A percentile compares a stretch with the other conserved stretches of the same genome.
Evolutionary conservation across 2,113 vertebrate species (phyloP).

Genomic region (Nematolebias whitei): DNA sequence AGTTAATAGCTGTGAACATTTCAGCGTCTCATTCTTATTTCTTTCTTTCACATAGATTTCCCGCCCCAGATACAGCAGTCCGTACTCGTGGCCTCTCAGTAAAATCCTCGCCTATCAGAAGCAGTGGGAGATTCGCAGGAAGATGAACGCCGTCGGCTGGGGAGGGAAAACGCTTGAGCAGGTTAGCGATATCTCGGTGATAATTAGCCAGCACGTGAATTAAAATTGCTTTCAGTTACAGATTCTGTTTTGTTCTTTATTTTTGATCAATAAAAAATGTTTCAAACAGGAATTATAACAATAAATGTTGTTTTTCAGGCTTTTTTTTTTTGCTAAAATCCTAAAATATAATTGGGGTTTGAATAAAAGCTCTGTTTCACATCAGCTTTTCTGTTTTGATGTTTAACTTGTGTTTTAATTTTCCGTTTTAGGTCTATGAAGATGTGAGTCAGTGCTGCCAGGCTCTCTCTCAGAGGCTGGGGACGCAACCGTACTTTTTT

Average conservation of each 20-base stretch:
- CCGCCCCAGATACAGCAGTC: constrained; percentile 80
- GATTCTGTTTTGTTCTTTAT: background rate
- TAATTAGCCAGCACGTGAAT: rapidly evolving
- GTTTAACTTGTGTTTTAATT: background rate
- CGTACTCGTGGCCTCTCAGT: constrained; percentile 82
- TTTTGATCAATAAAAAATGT: background rate
- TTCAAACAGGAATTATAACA: background rate
- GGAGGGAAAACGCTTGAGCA: constrained; percentile 90
- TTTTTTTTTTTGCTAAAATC: too few species aligned
- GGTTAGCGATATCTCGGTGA: constrained; percentile 72
- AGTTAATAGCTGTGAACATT: background rate
- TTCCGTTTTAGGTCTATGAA: constrained; percentile 87
- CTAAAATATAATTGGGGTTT: too few species aligned
- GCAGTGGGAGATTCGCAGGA: constrained; percentile 93
- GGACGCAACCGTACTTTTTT: constrained; percentile 93
- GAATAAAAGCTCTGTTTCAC: too few species aligned
- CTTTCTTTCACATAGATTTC: constrained; percentile 69
- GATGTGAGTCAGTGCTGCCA: constrained; percentile 95
- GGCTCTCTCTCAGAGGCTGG: constrained; percentile 92
- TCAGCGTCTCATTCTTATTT: background rate
- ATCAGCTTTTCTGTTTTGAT: too few species aligned
- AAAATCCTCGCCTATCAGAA: constrained; percentile 90
- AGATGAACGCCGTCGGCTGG: constrained; percentile 98
- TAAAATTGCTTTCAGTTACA: background rate
- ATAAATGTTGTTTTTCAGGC: too few species aligned